phyloP scores from a whole-genome alignment of 1,140 invertebrate species.

The Micrasema longulum region DNA sequence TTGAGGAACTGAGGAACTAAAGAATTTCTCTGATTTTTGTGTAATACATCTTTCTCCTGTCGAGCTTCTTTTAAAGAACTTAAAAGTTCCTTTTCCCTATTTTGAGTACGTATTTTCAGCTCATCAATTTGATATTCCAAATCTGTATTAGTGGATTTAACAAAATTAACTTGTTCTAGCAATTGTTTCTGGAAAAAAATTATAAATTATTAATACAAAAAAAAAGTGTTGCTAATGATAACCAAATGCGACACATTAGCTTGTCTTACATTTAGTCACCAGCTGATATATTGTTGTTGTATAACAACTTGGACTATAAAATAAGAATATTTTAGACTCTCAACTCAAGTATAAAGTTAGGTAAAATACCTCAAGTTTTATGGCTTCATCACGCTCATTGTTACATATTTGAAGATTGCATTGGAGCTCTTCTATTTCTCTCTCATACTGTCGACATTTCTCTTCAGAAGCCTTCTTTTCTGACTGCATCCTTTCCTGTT shows the following conservation, averaged over 20 bases:
- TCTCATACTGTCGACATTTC: not conserved
- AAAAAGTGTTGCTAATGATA: no score
- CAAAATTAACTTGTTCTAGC: constrained; percentile 3
- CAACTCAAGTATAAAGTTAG: no score
- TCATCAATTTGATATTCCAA: constrained; percentile 59
- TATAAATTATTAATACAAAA: not conserved
- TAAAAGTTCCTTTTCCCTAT: constrained; percentile 57
- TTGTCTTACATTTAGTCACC: no score
- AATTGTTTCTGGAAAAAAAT: constrained; percentile 25
- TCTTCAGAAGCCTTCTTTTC: not conserved
- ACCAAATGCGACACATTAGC: no score
- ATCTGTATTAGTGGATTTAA: constrained; percentile 51
- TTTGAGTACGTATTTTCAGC: constrained; percentile 55
- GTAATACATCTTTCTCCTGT: constrained; percentile 28
- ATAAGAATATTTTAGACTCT: no score
- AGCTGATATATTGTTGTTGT: no score
- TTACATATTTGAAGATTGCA: not conserved
- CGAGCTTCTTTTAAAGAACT: constrained; percentile 55
- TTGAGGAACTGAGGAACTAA: constrained; percentile 28
- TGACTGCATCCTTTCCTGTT: not conserved
- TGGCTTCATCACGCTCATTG: constrained; percentile 15
- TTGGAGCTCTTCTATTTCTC: not conserved
- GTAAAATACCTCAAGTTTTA: constrained; percentile 10
- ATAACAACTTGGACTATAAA: no score
- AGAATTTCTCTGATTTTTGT: not conserved